Evolutionary conservation across 2,797 vertebrate species (phyloP), one percentile per base, ranked within the genome.

Genomic region (Gymnoscopelus microlampas): DNA sequence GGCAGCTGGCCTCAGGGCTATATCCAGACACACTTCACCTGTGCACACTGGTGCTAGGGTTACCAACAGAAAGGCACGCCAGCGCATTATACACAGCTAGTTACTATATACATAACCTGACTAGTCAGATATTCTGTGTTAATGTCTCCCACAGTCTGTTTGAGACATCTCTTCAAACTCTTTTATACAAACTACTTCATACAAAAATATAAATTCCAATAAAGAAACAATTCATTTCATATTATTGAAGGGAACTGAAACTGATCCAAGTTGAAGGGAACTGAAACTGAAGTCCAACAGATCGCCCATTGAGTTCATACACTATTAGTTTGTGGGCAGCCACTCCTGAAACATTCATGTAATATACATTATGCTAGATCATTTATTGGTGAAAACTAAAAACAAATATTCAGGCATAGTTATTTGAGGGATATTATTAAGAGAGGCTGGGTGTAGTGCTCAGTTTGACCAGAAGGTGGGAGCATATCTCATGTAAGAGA

Each of bases 1-100:
- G 79, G 72, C 87, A 90, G 82, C 88, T 88, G 86, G 79, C 65
- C 64, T 47, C 69, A 51, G 15, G 24, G 72, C 87, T 88, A 85
- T 76, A 87, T 85, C 68, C 70, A 88, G 84, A 77, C 49, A 58
- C 35, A 60, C 59, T 59, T 82, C 63, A 84, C 77, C 71, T 63
- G 77, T 71, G 71, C 79, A 57, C 68, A 69, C 54, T 24, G 49
- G 24, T 56, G 70, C 60, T 83, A 67, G 19, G 58, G 73, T 80
- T 86, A 70, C 77, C 72, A 49, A 49, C 58, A 71, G 55, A 50
- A 19, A 62, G 48, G 24, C 60, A 47, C 59, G 47, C 59, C 24
- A 14, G 23, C 59, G 48, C 59, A 62, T 23, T 19, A 62, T 39
- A 51, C 62, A 49, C 53, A 26, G 9, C 61, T 53, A 44, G 39